Percentiles rank a stretch among this genome's conserved stretches.
Evolutionary conservation across 2,113 vertebrate species (phyloP).

Genomic region (Peromyscus californicus): DNA sequence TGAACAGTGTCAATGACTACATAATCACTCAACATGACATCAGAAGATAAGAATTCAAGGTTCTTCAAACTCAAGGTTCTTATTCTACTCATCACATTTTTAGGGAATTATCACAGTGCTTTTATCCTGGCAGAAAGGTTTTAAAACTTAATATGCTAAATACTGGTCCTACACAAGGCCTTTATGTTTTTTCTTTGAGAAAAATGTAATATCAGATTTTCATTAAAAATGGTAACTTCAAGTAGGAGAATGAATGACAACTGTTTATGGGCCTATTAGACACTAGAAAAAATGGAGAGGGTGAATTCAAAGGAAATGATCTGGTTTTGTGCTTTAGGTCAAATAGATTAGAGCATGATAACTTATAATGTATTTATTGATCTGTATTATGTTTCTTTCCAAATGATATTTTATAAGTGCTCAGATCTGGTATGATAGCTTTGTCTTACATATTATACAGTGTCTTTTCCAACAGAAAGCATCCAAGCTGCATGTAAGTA

Average conservation of each 20-base stretch:
- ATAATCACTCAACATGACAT: neutral
- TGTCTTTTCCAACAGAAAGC: conserved; percentile 3
- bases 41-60: neutral
- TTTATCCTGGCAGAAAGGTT: neutral
- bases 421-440: neutral
- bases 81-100: neutral
- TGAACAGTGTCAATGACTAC: neutral
- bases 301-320: neutral
- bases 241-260: neutral
- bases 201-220: neutral
- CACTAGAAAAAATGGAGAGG: neutral
- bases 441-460: neutral
- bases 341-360: neutral
- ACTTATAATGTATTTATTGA: neutral
- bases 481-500: neutral
- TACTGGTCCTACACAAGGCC: neutral
- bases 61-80: neutral
- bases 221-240: neutral
- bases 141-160: conserved; percentile 23
- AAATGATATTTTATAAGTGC: neutral
- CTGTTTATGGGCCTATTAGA: neutral
- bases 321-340: neutral
- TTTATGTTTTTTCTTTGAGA: neutral
- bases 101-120: conserved; percentile 9
- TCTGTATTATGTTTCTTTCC: conserved; percentile 10